Evolutionary conservation across 2,888 invertebrate genomes (phyloP), one percentile per base, ranked within the genome.

Genomic region (Rhamnusium bicolor): DNA sequence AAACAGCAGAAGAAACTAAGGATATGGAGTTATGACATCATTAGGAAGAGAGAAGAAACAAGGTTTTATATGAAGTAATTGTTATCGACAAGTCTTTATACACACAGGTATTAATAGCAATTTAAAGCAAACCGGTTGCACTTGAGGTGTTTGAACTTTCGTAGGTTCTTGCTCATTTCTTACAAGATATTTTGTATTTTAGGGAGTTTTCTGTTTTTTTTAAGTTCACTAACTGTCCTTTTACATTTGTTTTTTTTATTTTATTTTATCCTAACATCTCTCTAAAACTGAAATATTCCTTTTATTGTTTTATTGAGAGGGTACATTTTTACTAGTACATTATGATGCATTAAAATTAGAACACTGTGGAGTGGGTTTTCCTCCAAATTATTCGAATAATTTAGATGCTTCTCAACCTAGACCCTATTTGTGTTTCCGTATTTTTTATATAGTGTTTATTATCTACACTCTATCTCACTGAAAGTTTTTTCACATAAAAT

Each of bases 1-100:
- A 60, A 40, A 14, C 12, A 29, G 4, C 58, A 46, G 24, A 58
- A 49, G 56, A 51, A 66, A 61, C 51, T 49, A 58, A 53, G 54
- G 62, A 61, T 40, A 49, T 73, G 53, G 61, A 73, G 61, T 72
- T 73, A 73, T 73, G 70, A 73, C 67, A 70, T 73, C 73, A 73
- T 70, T 70, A 73, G 70, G 51, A 51, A 46, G 49, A 70, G 66
- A 66, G 73, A 19, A 60, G 70, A 62, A 67, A 56, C 67, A 66
- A 67, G 74, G 58, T 69, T 68, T 68, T 58, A 74, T 71, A 69
- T 71, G 54, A 66, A 71, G 74, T 74, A 74, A 74, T 74, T 74
- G 74, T 74, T 72, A 74, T 74, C 74, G 72, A 72, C 69, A 74
- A 63, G 68, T 68, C 66, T 68, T 65, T 71, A 61, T 63, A 66